These are phyloP conservation scores for Eubasilissa regina DNA, from an alignment of 1,140 invertebrate genomes.

Conservation along the genomic window DNA sequence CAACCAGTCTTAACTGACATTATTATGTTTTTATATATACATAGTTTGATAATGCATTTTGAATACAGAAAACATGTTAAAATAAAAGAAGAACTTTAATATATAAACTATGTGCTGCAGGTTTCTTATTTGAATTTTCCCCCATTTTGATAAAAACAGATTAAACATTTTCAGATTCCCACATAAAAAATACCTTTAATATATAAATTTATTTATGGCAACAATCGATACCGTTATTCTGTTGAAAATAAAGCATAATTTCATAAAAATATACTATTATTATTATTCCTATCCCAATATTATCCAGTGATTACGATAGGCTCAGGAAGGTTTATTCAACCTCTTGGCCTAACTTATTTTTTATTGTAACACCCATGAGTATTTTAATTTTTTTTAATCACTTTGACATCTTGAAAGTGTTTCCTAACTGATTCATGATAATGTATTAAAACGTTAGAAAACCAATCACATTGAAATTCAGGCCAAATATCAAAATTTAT, in stretches of 20 bases:
- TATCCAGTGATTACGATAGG: no score
- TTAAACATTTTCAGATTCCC: slow-evolving; percentile 16
- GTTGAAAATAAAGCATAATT: slow-evolving; percentile 60
- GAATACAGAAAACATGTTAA: slow-evolving; percentile 24
- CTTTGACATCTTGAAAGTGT: no score
- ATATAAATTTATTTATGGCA: slow-evolving; percentile 54
- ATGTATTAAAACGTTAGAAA: no score
- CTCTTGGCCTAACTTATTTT: no score
- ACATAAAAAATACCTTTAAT: slow-evolving; percentile 35
- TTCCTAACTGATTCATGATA: no score
- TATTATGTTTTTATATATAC: slow-evolving; percentile 21
- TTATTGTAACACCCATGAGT: no score
- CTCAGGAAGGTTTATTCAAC: no score
- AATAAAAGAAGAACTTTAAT: slow-evolving; percentile 15
- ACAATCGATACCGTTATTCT: slow-evolving; percentile 55
- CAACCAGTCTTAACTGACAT: slow-evolving; percentile 28
- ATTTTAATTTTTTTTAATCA: no score
- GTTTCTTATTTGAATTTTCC: slow-evolving; percentile 17
- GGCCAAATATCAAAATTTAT: no score
- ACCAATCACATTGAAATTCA: no score
- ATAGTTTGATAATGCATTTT: not conserved
- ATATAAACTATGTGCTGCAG: not conserved
- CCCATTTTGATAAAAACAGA: slow-evolving; percentile 1
- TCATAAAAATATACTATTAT: slow-evolving; percentile 52
- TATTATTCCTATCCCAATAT: slow-evolving; percentile 24